A percentile compares a stretch with the other conserved stretches of the same genome.
Conservation (phyloP, 2,888 invertebrate species). For the Dicyrtomina minuta region DNA sequence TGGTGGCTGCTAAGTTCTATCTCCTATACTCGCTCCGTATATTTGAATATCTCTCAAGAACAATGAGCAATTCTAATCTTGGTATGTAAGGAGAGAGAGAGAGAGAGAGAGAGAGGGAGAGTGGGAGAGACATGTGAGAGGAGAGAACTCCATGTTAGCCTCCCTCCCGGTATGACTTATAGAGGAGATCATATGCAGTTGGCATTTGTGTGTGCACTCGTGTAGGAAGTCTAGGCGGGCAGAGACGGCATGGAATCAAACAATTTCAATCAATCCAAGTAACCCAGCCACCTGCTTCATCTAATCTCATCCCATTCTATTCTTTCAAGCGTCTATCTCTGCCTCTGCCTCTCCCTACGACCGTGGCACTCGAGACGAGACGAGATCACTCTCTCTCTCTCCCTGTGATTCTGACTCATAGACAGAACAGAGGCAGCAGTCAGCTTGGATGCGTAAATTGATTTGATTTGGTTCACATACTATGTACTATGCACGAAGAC, state of each 20-base stretch:
- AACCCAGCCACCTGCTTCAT: conserved; percentile 35
- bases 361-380: neutral
- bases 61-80: no score
- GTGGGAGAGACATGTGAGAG: no score
- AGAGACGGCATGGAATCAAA: conserved; percentile 25
- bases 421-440: conserved; percentile 9
- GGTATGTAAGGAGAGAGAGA: no score
- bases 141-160: no score
- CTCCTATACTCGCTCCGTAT: no score
- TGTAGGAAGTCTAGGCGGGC: neutral
- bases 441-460: conserved; percentile 22
- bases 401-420: neutral
- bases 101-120: no score
- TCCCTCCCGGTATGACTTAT: no score
- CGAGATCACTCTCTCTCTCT: neutral
- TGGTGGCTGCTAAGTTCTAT: no score
- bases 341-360: neutral
- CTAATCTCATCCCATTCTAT: conserved; percentile 28
- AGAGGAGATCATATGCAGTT: no score
- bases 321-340: conserved; percentile 28
- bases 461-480: conserved; percentile 25
- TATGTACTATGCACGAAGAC: no score
- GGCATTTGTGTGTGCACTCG: neutral
- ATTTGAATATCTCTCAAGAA: no score
- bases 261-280: conserved; percentile 28